These are phyloP conservation scores for Chiloscyllium plagiosum DNA, from an alignment of 2,113 vertebrate genomes.

Conservation along the genomic window DNA sequence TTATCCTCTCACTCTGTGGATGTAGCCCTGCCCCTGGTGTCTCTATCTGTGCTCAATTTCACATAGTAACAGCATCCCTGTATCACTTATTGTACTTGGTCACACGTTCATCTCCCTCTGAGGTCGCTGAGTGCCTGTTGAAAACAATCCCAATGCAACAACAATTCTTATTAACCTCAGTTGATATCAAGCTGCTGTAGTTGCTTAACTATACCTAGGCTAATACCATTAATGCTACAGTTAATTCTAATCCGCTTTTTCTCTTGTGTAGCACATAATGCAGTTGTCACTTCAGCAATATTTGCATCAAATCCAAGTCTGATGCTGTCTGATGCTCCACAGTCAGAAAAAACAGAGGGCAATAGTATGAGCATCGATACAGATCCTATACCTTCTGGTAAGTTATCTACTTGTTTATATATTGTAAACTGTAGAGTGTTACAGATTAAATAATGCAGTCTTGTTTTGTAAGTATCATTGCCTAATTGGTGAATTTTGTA, in stretches of 20 bases:
- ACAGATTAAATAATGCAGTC: background rate
- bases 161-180: background rate
- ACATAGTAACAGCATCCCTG: background rate
- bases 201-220: background rate
- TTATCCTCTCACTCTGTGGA: background rate
- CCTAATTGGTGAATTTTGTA: background rate
- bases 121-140: background rate
- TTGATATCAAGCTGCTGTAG: background rate
- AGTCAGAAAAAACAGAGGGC: conserved; percentile 72
- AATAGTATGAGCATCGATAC: conserved; percentile 68
- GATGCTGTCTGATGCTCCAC: conserved; percentile 73
- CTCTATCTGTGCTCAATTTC: background rate
- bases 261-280: conserved; percentile 79
- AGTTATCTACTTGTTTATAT: background rate
- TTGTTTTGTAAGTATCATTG: background rate
- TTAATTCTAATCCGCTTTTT: conserved; percentile 26
- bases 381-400: conserved; percentile 83
- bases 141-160: background rate
- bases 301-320: conserved; percentile 90
- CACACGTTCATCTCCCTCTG: background rate
- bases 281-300: conserved; percentile 92
- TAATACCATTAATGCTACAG: background rate
- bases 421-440: background rate
- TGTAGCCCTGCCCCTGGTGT: background rate
- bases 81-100: background rate